Evolutionary conservation across 2,888 invertebrate genomes (phyloP).

Genomic region (Eugnorisma glareosa): DNA sequence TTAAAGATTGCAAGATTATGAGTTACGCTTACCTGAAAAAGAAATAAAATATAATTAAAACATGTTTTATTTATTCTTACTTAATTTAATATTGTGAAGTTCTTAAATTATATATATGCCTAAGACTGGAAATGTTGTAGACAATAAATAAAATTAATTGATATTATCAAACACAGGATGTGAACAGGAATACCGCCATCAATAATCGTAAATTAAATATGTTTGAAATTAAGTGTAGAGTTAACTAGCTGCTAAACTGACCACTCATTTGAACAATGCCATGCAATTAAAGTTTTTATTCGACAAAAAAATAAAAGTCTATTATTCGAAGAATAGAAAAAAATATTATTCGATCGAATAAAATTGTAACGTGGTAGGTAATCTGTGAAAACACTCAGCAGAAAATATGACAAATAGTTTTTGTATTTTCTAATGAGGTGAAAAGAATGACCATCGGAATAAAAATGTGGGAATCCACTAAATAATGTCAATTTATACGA

Average conservation of each 20-base stretch:
- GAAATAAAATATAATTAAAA: slow-evolving; percentile 48
- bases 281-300: not conserved
- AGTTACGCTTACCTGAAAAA: slow-evolving; percentile 68
- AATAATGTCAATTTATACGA: not conserved
- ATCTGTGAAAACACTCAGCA: not conserved
- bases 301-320: no score
- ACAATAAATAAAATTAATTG: not conserved
- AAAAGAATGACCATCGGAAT: no score
- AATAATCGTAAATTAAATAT: slow-evolving; percentile 9
- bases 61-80: slow-evolving; percentile 8
- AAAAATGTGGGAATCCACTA: not conserved
- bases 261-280: not conserved
- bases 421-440: not conserved
- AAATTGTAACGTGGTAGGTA: not conserved
- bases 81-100: slow-evolving; percentile 7
- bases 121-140: no score
- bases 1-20: slow-evolving; percentile 35
- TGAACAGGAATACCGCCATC: slow-evolving; percentile 11
- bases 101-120: slow-evolving; percentile 5
- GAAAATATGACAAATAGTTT: not conserved
- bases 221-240: not conserved
- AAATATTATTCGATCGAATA: slow-evolving; percentile 4
- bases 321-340: no score
- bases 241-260: not conserved
- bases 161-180: slow-evolving; percentile 2